Evolutionary conservation across 2,113 vertebrate species (phyloP), one percentile per base, ranked within the genome.

Genomic region (Sminthopsis crassicaudata): DNA sequence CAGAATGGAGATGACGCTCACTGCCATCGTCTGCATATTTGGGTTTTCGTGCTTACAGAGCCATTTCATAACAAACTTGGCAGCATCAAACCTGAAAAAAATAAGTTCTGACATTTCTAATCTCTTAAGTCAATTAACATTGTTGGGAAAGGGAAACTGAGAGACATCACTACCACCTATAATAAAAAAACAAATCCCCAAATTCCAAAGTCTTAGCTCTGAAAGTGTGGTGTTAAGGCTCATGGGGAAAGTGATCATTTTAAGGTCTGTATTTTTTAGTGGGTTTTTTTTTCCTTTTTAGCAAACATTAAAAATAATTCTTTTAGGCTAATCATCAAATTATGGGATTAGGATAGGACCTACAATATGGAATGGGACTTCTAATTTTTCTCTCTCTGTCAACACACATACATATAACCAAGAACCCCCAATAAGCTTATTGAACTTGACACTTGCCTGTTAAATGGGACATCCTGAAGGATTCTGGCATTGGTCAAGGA

Each of bases 1-100:
- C 26, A 99, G 98, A 53, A 99, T 99, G 90, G 99, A 99, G 89
- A 99, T 99, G 89, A 99, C 99, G 54, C 99, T 99, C 46, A 99
- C 99, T 5, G 99, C 99, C 99, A 99, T 99, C 95, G 99, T 99
- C 98, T 99, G 99, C 99, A 99, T 99, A 97, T 99, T 99, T 96
- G 99, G 99, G 96, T 99, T 99, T 96, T 99, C 99, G 2, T 98
- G 99, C 97, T 99, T 99, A 98, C 99, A 99, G 84, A 99, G 98
- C 99, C 99, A 99, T 95, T 99, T 99, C 98, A 99, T 99, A 92
- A 99, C 99, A 92, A 99, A 98, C 97, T 99, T 99, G 91, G 99
- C 99, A 93, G 99, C 99, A 97, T 99, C 99, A 97, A 99, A 99
- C 97, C 99, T 99, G 97, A 12, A 94, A 98, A 97, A 91, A 96